Evolutionary conservation across 2,113 vertebrate genomes (phyloP), one percentile per base, ranked within the genome.

Genomic region (Colistium nudipinnis): DNA sequence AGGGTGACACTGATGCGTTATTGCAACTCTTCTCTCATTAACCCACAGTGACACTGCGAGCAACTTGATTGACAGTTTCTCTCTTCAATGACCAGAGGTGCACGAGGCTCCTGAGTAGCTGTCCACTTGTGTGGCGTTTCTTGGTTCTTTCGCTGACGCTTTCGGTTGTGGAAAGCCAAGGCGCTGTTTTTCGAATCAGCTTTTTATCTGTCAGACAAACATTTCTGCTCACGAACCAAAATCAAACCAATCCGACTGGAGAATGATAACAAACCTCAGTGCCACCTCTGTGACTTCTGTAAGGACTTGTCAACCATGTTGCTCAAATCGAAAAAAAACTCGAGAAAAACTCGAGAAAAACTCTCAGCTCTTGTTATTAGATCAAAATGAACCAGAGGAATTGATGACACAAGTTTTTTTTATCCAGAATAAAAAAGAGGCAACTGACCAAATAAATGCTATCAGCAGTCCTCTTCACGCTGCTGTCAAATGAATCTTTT

Each of bases 311-410:
- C 64, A 54, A 1, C 20, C 74, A n/a, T 54, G 77, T 36, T 83
- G 82, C 45, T 83, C 55, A 39, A 51, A 53, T 2, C 41, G 61
- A 39, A 62, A n/a, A n/a, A n/a, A n/a, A n/a, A n/a, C n/a, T n/a
- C n/a, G n/a, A n/a, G n/a, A n/a, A n/a, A n/a, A n/a, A n/a, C n/a
- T n/a, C n/a, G n/a, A n/a, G n/a, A n/a, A n/a, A n/a, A 69, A 0
- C 22, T 68, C 52, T 78, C 27, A 61, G 52, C 55, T 47, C 10
- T 45, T 27, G 13, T 43, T 47, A 9, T 45, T 25, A 41, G 33
- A 0, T 59, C 43, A 28, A 38, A 56, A 60, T 27, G 36, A 85
- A 82, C 72, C 74, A 77, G 81, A 81, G n/a, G 77, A 84, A 54
- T 53, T 33, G 44, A 57, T 10, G 45, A 28, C 51, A 55, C 53